Conservation (phyloP, 1,140 invertebrate genomes). For the Coptotermes formosanus region DNA sequence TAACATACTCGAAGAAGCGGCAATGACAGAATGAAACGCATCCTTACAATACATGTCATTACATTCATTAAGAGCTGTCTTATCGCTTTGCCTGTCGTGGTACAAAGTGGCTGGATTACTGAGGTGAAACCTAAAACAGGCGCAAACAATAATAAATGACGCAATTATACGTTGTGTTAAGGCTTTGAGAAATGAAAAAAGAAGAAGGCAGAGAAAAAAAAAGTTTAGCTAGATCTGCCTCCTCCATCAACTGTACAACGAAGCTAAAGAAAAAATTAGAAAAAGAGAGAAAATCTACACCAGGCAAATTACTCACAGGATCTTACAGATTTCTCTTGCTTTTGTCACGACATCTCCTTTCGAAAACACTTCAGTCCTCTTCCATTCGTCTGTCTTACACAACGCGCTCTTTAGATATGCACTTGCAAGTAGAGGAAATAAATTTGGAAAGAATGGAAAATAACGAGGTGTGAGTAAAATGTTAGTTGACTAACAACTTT, state of each 20-base stretch:
- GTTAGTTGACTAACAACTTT: background rate
- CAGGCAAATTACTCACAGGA: background rate
- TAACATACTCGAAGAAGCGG: background rate
- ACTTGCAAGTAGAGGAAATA: background rate
- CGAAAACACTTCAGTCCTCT: background rate
- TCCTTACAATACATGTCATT: background rate
- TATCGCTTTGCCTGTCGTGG: background rate
- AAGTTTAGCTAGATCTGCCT: background rate
- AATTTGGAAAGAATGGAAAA: background rate
- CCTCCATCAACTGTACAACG: background rate
- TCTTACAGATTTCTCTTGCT: background rate
- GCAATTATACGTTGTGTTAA: background rate
- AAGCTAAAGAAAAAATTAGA: background rate
- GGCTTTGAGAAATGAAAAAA: background rate
- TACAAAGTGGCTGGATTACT: background rate
- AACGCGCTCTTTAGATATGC: background rate
- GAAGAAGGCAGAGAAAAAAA: background rate
- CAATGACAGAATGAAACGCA: background rate
- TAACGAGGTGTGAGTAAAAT: background rate
- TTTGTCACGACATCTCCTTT: background rate
- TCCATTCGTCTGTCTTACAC: background rate
- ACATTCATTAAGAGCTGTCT: background rate
- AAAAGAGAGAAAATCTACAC: background rate
- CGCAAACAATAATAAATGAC: slow-evolving; percentile 1
- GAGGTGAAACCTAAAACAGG: background rate